These are phyloP conservation scores for Julus scanicus DNA, from an alignment of 2,888 invertebrate species.

Conservation along the genomic window DNA sequence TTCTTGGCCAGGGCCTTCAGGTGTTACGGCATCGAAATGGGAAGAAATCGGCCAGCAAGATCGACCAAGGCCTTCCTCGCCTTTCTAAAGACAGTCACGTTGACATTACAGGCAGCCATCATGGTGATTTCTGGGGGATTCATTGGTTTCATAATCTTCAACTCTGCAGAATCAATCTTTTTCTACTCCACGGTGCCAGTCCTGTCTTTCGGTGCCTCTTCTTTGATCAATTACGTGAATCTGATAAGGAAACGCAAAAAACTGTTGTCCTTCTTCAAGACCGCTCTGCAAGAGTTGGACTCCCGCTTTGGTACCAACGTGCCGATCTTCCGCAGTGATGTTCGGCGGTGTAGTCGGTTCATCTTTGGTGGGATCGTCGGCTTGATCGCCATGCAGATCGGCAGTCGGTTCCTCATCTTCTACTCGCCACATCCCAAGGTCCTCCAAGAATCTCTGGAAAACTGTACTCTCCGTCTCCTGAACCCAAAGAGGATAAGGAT, in stretches of 20 bases:
- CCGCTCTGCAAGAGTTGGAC: neutral
- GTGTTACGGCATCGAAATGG: conserved; percentile 50
- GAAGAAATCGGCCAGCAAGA: neutral
- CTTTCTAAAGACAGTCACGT: neutral
- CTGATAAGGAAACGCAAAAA: neutral
- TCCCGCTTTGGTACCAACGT: neutral
- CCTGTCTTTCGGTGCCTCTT: conserved; percentile 17
- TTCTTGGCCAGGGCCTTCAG: conserved; percentile 47
- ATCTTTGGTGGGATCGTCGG: neutral
- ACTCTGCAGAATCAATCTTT: conserved; percentile 34
- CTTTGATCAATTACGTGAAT: conserved; percentile 29
- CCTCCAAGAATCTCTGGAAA: neutral
- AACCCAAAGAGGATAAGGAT: conserved; percentile 1
- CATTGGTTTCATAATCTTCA: neutral
- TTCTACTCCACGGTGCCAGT: conserved; percentile 48
- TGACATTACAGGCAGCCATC: neutral
- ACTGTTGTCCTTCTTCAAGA: neutral
- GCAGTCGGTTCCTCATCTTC: neutral
- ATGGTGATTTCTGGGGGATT: neutral
- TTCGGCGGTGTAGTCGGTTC: neutral
- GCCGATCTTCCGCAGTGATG: neutral
- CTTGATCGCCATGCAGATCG: conserved; percentile 40
- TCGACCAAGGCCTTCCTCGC: neutral
- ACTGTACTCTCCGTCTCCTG: neutral
- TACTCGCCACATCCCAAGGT: neutral